phyloP scores from a whole-genome alignment of 2,797 vertebrate species.

The Forpus xanthops region DNA sequence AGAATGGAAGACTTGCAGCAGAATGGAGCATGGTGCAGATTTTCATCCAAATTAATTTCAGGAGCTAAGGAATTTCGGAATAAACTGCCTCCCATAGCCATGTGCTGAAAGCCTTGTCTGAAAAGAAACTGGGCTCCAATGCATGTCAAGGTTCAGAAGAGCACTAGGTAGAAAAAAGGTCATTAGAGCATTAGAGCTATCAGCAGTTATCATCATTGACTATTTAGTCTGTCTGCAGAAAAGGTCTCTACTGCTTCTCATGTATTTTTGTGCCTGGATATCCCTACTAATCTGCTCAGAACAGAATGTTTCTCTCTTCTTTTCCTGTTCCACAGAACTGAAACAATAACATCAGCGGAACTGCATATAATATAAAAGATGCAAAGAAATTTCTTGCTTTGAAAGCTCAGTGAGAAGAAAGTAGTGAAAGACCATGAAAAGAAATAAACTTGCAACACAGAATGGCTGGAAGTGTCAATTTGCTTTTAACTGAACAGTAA shows the following conservation, averaged over 20 bases:
- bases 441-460: neutral
- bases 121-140: neutral
- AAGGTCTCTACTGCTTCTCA: neutral
- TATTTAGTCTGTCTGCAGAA: neutral
- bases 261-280: neutral
- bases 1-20: neutral
- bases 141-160: neutral
- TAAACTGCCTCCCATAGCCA: neutral
- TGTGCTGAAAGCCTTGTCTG: neutral
- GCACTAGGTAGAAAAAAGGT: neutral
- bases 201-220: neutral
- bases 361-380: neutral
- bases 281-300: neutral
- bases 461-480: slow-evolving; percentile 39
- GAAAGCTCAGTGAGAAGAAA: neutral
- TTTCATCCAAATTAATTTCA: neutral
- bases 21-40: neutral
- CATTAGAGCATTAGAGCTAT: neutral
- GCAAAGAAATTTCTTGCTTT: neutral
- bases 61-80: neutral
- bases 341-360: neutral
- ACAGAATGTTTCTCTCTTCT: neutral
- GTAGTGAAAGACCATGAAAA: neutral
- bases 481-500: slow-evolving; percentile 44
- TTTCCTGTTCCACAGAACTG: neutral